phyloP scores from a whole-genome alignment of 2,797 vertebrate genomes.

The Coluber constrictor region DNA sequence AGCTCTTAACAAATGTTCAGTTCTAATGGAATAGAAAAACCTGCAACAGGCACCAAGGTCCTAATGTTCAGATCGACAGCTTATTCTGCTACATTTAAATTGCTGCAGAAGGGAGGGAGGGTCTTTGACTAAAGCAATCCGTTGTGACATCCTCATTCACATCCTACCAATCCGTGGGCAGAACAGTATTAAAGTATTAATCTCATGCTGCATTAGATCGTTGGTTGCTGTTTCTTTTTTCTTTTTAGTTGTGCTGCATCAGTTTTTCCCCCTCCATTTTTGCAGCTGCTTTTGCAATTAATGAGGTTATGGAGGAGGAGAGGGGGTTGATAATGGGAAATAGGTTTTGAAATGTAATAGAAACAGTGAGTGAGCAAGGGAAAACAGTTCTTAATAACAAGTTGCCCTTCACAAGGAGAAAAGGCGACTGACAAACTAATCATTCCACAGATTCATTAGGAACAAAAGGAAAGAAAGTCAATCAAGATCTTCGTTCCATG shows the following conservation, averaged over 20 bases:
- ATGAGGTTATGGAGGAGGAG: not conserved
- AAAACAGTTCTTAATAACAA: constrained; percentile 27
- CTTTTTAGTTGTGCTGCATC: constrained; percentile 26
- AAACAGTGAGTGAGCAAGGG: not conserved
- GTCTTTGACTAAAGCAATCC: not conserved
- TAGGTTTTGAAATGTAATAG: constrained; percentile 19
- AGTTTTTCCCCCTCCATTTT: not conserved
- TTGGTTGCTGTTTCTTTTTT: not conserved
- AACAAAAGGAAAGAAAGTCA: constrained; percentile 22
- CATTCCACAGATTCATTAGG: constrained; percentile 36
- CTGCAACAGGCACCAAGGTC: constrained; percentile 16
- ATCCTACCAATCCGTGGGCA: constrained; percentile 8
- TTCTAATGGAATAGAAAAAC: constrained; percentile 38
- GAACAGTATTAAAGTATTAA: constrained; percentile 19
- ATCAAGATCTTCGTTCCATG: constrained; percentile 1
- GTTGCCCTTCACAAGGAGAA: constrained; percentile 52
- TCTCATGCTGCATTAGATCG: constrained; percentile 21
- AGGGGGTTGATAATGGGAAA: not conserved
- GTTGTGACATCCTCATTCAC: constrained; percentile 35
- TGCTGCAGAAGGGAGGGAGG: not conserved
- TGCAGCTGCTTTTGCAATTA: constrained; percentile 11
- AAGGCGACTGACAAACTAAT: constrained; percentile 23
- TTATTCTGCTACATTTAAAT: constrained; percentile 13
- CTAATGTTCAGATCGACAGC: constrained; percentile 23
- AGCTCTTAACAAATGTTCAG: not conserved